A percentile compares a stretch with the other conserved stretches of the same genome.
Evolutionary conservation across 1,140 invertebrate genomes (phyloP).

Genomic region (Tetraneura akinire): DNA sequence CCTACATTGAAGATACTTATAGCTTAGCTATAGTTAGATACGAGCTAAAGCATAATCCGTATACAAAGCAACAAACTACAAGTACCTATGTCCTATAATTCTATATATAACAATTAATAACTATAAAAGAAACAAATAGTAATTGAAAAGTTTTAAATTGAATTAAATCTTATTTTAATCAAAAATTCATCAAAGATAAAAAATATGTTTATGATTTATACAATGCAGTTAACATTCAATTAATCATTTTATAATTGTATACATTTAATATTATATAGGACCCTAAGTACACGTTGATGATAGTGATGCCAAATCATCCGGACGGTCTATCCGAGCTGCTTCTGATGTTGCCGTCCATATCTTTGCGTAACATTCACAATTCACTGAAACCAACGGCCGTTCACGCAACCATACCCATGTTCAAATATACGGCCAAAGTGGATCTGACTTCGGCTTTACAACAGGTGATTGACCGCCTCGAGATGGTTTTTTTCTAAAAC

Average conservation of each 20-base stretch:
- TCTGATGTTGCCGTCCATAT: constrained; percentile 60
- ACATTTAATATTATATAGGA: too few species aligned
- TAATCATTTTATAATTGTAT: constrained; percentile 14
- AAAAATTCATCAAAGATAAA: too few species aligned
- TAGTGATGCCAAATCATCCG: constrained; percentile 61
- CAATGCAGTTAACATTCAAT: background rate
- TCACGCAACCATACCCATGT: constrained; percentile 74
- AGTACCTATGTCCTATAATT: too few species aligned
- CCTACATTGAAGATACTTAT: too few species aligned
- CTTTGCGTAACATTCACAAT: constrained; percentile 66
- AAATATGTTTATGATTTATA: too few species aligned
- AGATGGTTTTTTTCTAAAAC: constrained; percentile 22
- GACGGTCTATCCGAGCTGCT: constrained; percentile 59
- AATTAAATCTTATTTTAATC: too few species aligned
- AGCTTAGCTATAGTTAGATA: too few species aligned
- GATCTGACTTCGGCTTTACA: constrained; percentile 75
- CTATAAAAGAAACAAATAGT: too few species aligned
- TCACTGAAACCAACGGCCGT: constrained; percentile 70
- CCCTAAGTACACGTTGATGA: constrained; percentile 62
- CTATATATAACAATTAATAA: too few species aligned
- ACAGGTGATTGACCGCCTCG: constrained; percentile 64
- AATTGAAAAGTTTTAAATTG: too few species aligned
- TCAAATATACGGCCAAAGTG: constrained; percentile 75
- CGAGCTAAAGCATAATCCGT: too few species aligned
- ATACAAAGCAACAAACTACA: too few species aligned